Evolutionary conservation across 2,888 invertebrate species (phyloP).

Genomic region (Seira ritae): DNA sequence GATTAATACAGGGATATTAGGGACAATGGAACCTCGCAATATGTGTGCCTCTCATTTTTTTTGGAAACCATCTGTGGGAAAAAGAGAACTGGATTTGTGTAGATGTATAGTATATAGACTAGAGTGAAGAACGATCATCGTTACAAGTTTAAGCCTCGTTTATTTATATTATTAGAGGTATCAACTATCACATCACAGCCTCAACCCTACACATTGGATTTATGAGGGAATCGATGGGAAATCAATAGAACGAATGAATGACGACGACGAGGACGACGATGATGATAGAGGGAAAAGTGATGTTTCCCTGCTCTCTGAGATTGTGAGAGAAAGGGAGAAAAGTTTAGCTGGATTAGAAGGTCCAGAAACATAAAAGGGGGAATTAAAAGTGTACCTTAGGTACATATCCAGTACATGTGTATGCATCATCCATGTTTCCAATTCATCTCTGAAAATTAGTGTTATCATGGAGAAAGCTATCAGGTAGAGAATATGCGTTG

Average conservation of each 20-base stretch:
- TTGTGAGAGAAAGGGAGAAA: neutral
- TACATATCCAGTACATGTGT: too few species aligned
- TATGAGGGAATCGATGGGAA: constrained; percentile 52
- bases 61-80: constrained; percentile 39
- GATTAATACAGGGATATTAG: constrained; percentile 47
- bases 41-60: constrained; percentile 39
- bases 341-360: too few species aligned
- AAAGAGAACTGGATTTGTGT: neutral
- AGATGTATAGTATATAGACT: neutral
- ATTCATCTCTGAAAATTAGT: too few species aligned
- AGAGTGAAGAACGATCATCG: neutral
- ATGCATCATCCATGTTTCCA: too few species aligned
- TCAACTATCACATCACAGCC: neutral
- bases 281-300: neutral
- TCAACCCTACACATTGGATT: neutral
- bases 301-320: neutral
- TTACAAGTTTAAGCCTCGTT: neutral
- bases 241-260: constrained; percentile 40
- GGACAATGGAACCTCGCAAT: constrained; percentile 36
- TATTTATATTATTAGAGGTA: constrained; percentile 6
- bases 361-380: too few species aligned
- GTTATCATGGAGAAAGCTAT: too few species aligned
- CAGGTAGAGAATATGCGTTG: too few species aligned
- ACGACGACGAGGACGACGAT: neutral
- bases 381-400: too few species aligned